A percentile compares a stretch with the other conserved stretches of the same genome.
These are phyloP conservation scores for Varroa destructor DNA, from an alignment of 1,140 invertebrate genomes.

Conservation along the genomic window DNA sequence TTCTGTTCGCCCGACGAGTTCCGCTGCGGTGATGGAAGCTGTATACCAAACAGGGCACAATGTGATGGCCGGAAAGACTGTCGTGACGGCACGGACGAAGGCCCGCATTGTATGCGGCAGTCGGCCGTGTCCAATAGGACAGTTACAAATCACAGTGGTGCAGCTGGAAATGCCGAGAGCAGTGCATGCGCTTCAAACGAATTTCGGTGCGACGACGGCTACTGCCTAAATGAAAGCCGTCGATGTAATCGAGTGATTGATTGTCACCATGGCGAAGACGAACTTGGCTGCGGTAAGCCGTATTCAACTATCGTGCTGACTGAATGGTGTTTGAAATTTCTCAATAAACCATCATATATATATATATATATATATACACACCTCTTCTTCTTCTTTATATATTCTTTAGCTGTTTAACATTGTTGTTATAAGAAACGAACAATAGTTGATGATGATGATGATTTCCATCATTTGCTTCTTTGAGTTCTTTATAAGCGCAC, in stretches of 20 bases:
- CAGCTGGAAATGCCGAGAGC: slow-evolving; percentile 35
- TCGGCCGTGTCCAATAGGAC: slow-evolving; percentile 25
- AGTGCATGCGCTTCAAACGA: slow-evolving; percentile 46
- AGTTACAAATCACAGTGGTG: slow-evolving; percentile 35
- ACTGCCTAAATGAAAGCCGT: slow-evolving; percentile 38
- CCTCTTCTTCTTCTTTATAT: too few species aligned
- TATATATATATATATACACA: too few species aligned
- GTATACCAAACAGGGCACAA: slow-evolving; percentile 48
- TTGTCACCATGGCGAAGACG: slow-evolving; percentile 40
- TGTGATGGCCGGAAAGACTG: slow-evolving; percentile 55
- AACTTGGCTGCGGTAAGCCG: slow-evolving; percentile 40
- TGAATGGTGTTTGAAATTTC: background rate
- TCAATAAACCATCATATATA: background rate
- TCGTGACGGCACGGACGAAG: slow-evolving; percentile 36
- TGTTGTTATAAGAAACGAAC: too few species aligned
- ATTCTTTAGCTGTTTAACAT: too few species aligned
- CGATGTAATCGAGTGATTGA: slow-evolving; percentile 39
- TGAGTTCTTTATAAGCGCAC: too few species aligned
- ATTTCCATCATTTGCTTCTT: too few species aligned
- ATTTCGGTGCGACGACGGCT: slow-evolving; percentile 40
- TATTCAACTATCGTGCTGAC: background rate
- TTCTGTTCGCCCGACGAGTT: slow-evolving; percentile 35
- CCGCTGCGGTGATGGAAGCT: slow-evolving; percentile 38
- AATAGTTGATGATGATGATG: too few species aligned
- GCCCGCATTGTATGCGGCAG: slow-evolving; percentile 31